Conservation (phyloP, 2,113 vertebrate genomes). For the Eurystomus gularis region DNA sequence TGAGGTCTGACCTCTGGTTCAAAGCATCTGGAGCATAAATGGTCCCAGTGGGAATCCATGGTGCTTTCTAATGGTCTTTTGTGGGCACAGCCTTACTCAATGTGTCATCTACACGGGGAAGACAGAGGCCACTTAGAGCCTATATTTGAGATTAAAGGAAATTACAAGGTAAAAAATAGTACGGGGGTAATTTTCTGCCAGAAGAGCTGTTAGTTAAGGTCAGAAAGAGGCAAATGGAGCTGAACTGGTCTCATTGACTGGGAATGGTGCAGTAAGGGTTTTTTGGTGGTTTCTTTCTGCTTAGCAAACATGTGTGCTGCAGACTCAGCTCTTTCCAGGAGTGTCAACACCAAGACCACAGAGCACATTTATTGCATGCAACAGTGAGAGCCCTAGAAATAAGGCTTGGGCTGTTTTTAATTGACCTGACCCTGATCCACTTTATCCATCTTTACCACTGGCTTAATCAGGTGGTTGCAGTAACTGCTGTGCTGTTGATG, state of each 20-base stretch:
- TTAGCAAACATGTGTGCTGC: neutral
- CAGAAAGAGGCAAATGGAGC: neutral
- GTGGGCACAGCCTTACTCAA: fast-evolving
- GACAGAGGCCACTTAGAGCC: neutral
- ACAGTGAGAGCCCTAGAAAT: constrained; percentile 4
- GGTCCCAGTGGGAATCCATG: neutral
- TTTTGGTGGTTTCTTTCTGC: neutral
- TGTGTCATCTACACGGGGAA: neutral
- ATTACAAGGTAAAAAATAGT: neutral
- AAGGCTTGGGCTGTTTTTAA: constrained; percentile 30
- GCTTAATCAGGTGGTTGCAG: neutral
- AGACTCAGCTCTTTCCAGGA: constrained; percentile 27
- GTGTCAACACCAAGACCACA: neutral
- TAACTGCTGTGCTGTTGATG: neutral
- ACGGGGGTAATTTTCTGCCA: neutral
- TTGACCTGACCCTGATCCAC: constrained; percentile 59
- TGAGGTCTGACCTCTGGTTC: neutral
- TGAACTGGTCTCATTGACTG: neutral
- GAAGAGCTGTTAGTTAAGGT: neutral
- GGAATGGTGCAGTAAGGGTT: neutral
- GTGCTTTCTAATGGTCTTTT: neutral
- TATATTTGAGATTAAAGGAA: neutral
- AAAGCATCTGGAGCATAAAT: neutral
- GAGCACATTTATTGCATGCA: neutral
- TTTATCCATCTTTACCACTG: constrained; percentile 49